These are phyloP conservation scores for Cephus cinctus DNA, from an alignment of 1,140 invertebrate species.

Conservation along the genomic window DNA sequence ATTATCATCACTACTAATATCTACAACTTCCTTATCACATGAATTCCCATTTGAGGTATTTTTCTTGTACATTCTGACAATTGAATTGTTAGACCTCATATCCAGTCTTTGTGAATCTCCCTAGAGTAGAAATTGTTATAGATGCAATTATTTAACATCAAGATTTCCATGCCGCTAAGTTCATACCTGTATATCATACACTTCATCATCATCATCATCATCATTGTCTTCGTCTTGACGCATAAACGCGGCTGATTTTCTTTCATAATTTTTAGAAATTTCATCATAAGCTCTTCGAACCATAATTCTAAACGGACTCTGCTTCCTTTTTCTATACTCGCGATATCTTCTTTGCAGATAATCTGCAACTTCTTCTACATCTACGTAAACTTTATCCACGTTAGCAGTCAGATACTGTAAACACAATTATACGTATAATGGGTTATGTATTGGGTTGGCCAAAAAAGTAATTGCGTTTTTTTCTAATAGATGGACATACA, in stretches of 20 bases:
- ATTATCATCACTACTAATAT: slow-evolving; percentile 57
- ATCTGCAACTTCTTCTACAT: slow-evolving; percentile 73
- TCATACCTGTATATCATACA: slow-evolving; percentile 60
- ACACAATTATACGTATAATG: slow-evolving; percentile 67
- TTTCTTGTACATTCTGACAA: slow-evolving; percentile 47
- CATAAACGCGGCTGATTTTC: slow-evolving; percentile 29
- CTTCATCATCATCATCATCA: slow-evolving; percentile 60
- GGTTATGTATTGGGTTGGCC: no score
- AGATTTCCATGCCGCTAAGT: slow-evolving; percentile 55
- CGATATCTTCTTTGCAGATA: slow-evolving; percentile 67
- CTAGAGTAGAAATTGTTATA: no score
- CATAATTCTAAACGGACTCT: slow-evolving; percentile 64
- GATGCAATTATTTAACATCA: slow-evolving; percentile 37
- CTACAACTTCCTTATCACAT: slow-evolving; percentile 54
- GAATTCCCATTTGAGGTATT: slow-evolving; percentile 53
- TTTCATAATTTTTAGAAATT: slow-evolving; percentile 48
- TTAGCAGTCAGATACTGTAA: slow-evolving; percentile 72
- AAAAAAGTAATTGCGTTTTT: no score
- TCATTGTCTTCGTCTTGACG: slow-evolving; percentile 32
- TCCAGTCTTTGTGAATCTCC: no score
- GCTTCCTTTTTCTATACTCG: slow-evolving; percentile 70
- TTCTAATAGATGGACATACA: no score
- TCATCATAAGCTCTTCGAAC: slow-evolving; percentile 63
- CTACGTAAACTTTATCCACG: slow-evolving; percentile 69
- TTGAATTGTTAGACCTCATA: no score